A percentile compares a stretch with the other conserved stretches of the same genome.
Evolutionary conservation across 2,113 vertebrate genomes (phyloP).

Genomic region (Actenoides hombroni): DNA sequence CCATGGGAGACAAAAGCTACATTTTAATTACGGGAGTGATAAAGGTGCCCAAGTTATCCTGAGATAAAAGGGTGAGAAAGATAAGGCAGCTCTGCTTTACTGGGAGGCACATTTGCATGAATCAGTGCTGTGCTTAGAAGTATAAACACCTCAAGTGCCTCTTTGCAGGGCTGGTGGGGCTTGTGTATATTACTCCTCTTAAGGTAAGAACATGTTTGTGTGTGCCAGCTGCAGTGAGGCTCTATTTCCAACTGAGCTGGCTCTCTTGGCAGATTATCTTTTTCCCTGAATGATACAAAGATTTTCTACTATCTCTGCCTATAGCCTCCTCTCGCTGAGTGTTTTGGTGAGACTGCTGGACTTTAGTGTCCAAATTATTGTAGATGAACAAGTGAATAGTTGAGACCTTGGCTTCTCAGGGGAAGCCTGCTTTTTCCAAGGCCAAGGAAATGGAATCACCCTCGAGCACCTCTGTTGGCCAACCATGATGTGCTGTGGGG

Average conservation of each 20-base stretch:
- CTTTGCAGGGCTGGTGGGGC: not conserved
- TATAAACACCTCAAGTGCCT: not conserved
- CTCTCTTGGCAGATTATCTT: not conserved
- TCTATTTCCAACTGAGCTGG: not conserved
- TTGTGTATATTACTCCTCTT: not conserved
- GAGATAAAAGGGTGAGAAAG: not conserved
- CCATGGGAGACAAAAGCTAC: not conserved
- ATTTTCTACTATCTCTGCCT: not conserved
- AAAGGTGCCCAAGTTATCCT: not conserved
- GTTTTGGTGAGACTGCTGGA: not conserved
- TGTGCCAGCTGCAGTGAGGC: not conserved
- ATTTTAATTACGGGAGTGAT: not conserved
- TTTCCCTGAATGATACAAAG: not conserved
- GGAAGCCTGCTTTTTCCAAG: not conserved
- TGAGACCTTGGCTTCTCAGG: not conserved
- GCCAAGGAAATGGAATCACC: not conserved
- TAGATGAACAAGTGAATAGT: not conserved
- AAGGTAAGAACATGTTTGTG: not conserved
- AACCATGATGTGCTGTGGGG: not conserved
- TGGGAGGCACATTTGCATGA: fast-evolving
- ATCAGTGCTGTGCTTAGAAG: not conserved
- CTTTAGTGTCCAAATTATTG: not conserved
- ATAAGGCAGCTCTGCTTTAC: not conserved
- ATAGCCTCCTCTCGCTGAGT: not conserved
- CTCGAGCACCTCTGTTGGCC: not conserved